Evolutionary conservation across 2,888 invertebrate genomes (phyloP), one percentile per base, ranked within the genome.

Genomic region (Rhabditoides inermis): DNA sequence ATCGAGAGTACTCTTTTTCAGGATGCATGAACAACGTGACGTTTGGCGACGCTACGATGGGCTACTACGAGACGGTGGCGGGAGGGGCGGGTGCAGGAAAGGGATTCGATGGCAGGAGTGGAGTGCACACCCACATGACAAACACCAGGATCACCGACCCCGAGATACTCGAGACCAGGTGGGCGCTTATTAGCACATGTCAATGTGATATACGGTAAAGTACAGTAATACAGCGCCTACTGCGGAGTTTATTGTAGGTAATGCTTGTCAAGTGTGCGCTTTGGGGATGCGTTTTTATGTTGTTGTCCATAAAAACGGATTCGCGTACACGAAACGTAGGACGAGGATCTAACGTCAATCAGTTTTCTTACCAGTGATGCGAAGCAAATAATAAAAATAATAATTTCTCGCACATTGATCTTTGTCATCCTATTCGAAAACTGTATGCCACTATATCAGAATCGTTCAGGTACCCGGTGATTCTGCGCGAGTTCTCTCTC

Each of bases 21-120:
- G 95, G 95, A 6, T 95, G 95, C 77, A 98, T 94, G 94, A 98
- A 98, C 79, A 98, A 95, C 76, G 82, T 94, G 23, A 98, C 95
- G 0, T 86, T 98, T 67, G 98, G 98, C 0, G 90, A 90, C 69
- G 85, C 86, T 6, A 82, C 83, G 45, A 87, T 90, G 85, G 91
- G 91, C 3, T 98, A 94, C 78, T 98, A 98, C 74, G 98, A 98
- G 79, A 99, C 98, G 0, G 90, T 99, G 3, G 92, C 91, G 0
- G 98, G 98, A 37, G 90, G 90, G 77, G 84, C 85, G 1, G 64
- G 64, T 2, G 64, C 64, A 1, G 61, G 60, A 10, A 39, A 61
- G 22, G 67, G 83, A 0, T 95, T 90, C 90, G 77, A 86, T 73
- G 98, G 98, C 0, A 82, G 86, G 44, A 87, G 90, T 58, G 98